Conservation (phyloP, 1,140 invertebrate genomes). For the Solenopsis fugax region DNA sequence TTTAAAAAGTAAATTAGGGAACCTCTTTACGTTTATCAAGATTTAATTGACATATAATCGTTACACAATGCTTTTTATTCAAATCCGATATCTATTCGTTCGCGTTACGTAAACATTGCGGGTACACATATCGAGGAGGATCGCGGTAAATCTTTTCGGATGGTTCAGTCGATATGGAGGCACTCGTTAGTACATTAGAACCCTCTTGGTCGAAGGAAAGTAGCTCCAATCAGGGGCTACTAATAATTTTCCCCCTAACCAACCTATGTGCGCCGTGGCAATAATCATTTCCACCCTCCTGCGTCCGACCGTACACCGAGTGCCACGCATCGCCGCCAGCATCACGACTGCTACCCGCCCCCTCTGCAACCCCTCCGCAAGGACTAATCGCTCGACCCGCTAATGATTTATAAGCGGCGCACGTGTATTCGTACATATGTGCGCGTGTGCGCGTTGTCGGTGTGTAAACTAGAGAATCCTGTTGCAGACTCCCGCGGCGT, state of each 20-base stretch:
- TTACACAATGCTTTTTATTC: not conserved
- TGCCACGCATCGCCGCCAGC: constrained; percentile 63
- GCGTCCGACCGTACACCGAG: constrained; percentile 48
- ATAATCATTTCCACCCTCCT: constrained; percentile 82
- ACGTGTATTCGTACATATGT: constrained; percentile 71
- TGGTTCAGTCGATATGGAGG: constrained; percentile 51
- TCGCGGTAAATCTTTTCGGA: constrained; percentile 77
- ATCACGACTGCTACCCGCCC: constrained; percentile 59
- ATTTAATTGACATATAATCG: not conserved
- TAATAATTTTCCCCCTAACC: constrained; percentile 83
- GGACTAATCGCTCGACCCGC: constrained; percentile 84
- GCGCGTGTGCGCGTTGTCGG: constrained; percentile 19
- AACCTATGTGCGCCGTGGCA: constrained; percentile 70
- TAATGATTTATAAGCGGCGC: constrained; percentile 85
- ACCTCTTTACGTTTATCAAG: not conserved
- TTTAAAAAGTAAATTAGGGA: not conserved
- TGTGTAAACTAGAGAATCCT: constrained; percentile 78
- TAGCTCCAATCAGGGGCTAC: constrained; percentile 83
- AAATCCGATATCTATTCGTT: not conserved
- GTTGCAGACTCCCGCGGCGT: constrained; percentile 83
- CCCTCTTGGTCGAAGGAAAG: constrained; percentile 76
- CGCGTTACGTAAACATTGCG: constrained; percentile 18
- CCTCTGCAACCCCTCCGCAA: constrained; percentile 77
- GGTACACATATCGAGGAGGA: not conserved
- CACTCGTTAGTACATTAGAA: constrained; percentile 81